A percentile compares a stretch with the other conserved stretches of the same genome.
Evolutionary conservation across 1,140 invertebrate genomes (phyloP).

Genomic region (Leptinotarsa lineolata): DNA sequence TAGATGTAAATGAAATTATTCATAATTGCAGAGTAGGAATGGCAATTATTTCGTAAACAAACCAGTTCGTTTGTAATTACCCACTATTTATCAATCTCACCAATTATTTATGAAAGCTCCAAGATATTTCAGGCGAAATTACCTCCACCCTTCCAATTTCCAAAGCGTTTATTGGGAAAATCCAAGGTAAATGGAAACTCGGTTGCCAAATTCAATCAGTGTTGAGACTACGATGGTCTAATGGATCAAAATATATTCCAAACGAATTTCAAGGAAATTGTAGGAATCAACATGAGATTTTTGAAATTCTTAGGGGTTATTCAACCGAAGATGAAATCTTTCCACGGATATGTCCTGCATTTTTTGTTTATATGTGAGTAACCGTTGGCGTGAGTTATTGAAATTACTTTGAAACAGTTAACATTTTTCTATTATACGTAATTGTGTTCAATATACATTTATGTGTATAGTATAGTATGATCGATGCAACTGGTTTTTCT

Average conservation of each 20-base stretch:
- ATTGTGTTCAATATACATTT: no score
- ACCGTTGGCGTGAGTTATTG: no score
- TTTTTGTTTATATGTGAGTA: no score
- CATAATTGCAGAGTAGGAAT: not conserved
- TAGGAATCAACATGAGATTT: conserved; percentile 10
- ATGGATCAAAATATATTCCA: not conserved
- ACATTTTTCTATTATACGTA: no score
- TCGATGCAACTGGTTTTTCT: no score
- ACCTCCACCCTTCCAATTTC: not conserved
- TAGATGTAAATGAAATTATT: no score
- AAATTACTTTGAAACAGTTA: no score
- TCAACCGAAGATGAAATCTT: not conserved
- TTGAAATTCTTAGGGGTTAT: not conserved
- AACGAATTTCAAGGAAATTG: conserved; percentile 19
- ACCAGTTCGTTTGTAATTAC: not conserved
- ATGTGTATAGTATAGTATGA: no score
- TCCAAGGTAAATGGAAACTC: not conserved
- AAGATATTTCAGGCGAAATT: not conserved
- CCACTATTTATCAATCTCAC: not conserved
- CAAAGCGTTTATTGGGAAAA: not conserved
- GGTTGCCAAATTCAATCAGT: not conserved
- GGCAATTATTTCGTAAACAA: not conserved
- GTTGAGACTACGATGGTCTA: not conserved
- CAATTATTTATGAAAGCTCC: not conserved
- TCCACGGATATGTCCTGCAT: no score